phyloP scores from a whole-genome alignment of 2,888 invertebrate genomes.

The Alentia gelatinosa region DNA sequence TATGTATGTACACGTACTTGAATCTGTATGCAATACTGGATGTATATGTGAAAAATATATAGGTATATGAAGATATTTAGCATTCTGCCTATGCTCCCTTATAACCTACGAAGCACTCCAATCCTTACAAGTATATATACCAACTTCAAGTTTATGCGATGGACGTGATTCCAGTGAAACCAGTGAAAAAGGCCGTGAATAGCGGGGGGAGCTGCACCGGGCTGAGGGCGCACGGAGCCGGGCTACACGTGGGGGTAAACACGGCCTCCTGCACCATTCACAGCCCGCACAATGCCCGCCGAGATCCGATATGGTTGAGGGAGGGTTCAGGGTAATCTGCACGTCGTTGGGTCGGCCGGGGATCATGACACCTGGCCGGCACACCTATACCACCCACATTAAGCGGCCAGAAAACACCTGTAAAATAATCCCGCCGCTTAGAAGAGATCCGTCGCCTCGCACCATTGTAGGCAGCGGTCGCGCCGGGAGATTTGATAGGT shows the following conservation, averaged over 20 bases:
- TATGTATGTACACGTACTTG: background rate
- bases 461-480: background rate
- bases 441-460: background rate
- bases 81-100: too few species aligned
- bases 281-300: background rate
- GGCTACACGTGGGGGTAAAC: background rate
- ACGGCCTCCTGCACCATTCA: background rate
- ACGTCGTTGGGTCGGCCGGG: background rate
- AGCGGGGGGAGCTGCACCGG: too few species aligned
- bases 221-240: background rate
- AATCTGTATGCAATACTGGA: background rate
- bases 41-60: background rate
- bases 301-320: slow-evolving; percentile 40
- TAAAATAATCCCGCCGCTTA: slow-evolving; percentile 44
- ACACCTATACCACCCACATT: slow-evolving; percentile 26
- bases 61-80: background rate
- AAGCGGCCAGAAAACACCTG: slow-evolving; percentile 19
- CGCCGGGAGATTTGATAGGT: slow-evolving; percentile 19
- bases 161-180: too few species aligned
- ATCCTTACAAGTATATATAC: too few species aligned
- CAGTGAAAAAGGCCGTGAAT: too few species aligned
- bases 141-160: too few species aligned
- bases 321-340: slow-evolving; percentile 32
- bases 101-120: too few species aligned
- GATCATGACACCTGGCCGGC: slow-evolving; percentile 10